Percentiles rank a stretch among this genome's conserved stretches.
phyloP scores from a whole-genome alignment of 2,113 vertebrate genomes.

The Speoplatyrhinus poulsoni region DNA sequence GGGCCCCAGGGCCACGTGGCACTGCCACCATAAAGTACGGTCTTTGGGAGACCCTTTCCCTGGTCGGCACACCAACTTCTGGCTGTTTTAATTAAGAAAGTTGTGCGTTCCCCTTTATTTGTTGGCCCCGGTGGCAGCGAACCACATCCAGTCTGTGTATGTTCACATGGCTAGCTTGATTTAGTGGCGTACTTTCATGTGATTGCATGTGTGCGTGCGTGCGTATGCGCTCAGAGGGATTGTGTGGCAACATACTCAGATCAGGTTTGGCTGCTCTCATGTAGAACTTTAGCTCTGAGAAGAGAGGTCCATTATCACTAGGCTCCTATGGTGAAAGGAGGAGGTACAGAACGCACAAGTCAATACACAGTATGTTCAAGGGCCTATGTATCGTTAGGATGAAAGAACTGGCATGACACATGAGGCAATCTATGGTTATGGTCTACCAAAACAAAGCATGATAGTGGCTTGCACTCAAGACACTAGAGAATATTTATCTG shows the following conservation, averaged over 20 bases:
- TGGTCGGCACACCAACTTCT: slow-evolving; percentile 42
- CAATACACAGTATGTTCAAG: neutral
- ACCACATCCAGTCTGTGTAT: slow-evolving; percentile 12
- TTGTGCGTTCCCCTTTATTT: slow-evolving; percentile 62
- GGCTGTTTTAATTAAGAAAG: slow-evolving; percentile 78
- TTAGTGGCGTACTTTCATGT: slow-evolving; percentile 12
- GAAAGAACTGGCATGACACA: no score
- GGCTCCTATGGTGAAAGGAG: slow-evolving; percentile 82
- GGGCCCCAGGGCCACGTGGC: slow-evolving; percentile 63
- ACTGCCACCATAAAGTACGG: slow-evolving; percentile 50
- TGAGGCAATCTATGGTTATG: no score
- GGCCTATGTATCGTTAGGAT: no score
- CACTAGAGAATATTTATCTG: no score
- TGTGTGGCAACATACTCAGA: slow-evolving; percentile 84
- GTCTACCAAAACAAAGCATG: no score
- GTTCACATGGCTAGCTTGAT: slow-evolving; percentile 41
- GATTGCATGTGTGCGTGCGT: neutral
- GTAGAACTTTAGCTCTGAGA: slow-evolving; percentile 96
- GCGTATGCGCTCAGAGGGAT: neutral
- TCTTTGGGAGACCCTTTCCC: slow-evolving; percentile 23
- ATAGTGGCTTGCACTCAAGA: no score
- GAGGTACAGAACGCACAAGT: neutral
- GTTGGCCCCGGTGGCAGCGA: slow-evolving; percentile 47
- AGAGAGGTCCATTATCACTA: slow-evolving; percentile 93
- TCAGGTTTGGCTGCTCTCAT: slow-evolving; percentile 95